A percentile compares a stretch with the other conserved stretches of the same genome.
These are phyloP conservation scores for Platyura marginata DNA, from an alignment of 1,140 invertebrate genomes.

Conservation along the genomic window DNA sequence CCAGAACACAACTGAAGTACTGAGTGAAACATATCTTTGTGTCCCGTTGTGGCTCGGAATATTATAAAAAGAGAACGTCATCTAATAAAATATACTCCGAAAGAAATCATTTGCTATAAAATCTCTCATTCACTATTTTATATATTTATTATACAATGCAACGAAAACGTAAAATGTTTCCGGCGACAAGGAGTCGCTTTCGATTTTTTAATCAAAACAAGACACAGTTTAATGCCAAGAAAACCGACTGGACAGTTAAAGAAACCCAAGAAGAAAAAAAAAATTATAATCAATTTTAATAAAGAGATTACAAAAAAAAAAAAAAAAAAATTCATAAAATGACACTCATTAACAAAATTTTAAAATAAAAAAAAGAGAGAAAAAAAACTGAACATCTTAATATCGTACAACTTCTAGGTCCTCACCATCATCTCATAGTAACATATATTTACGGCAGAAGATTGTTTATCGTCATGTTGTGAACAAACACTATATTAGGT, in stretches of 20 bases:
- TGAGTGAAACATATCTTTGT: neutral
- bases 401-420: neutral
- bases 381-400: neutral
- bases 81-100: neutral
- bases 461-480: neutral
- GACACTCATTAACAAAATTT: neutral
- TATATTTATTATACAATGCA: neutral
- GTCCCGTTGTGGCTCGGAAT: neutral
- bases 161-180: neutral
- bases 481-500: neutral
- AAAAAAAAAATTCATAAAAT: neutral
- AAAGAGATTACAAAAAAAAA: conserved; percentile 1
- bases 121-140: neutral
- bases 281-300: neutral
- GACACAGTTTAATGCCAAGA: neutral
- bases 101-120: too few species aligned
- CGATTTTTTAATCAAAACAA: neutral
- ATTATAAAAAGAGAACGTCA: neutral
- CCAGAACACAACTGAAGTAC: neutral
- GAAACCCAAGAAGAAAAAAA: neutral
- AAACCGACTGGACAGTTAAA: neutral
- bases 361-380: neutral
- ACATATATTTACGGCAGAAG: neutral
- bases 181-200: neutral
- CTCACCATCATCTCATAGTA: neutral